Base-by-base conservation (phyloP, 2,797 vertebrate species). In the Phrynocephalus guinanensis region DNA sequence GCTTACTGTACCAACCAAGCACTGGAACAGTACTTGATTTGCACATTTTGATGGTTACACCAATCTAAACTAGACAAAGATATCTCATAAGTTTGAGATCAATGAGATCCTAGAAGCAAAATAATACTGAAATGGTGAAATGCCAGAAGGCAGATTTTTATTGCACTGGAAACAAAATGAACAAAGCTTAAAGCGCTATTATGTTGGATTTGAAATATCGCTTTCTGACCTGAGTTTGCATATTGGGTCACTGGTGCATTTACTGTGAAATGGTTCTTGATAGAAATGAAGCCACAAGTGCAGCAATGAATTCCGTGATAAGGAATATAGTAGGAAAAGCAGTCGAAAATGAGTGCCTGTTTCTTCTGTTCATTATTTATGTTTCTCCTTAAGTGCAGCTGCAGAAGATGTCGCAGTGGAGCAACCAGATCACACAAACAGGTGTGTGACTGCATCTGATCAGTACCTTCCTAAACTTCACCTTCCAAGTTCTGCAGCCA, bases 131-230 rank as follows among this genome's bases (percentile, higher is more conserved):
- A 52, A 33, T 44, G n/a, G 73, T 85, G 67, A 86, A 66, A 50
- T 52, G 16, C 50, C 83, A 68, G 56, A 78, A 79, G 56, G n/a
- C 38, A 73, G 70, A 72, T 89, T 86, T 44, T 89, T 86, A 86
- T 83, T 52, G 20, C 6, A 11, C 16, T 28, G 60, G 38, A 48
- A 85, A 56, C 33, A 56, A 75, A 88, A 82, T 52, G 20, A 44
- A 72, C 86, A 83, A 75, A 28, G 4, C 50, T 86, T 86, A 84
- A 85, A 76, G 8, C 68, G 50, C 60, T 20, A 85, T 81, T 77
- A 82, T 38, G 13, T 38, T 28, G 18, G 68, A 9, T 80, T 75
- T 86, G 67, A 86, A 79, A 79, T 86, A 71, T 89, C 67, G 28
- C 79, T 66, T 89, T 15, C 78, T 63, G n/a, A 78, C 86, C 67